These are phyloP conservation scores for Ommatoiulus sabulosus DNA, from an alignment of 2,888 invertebrate species.

Conservation along the genomic window DNA sequence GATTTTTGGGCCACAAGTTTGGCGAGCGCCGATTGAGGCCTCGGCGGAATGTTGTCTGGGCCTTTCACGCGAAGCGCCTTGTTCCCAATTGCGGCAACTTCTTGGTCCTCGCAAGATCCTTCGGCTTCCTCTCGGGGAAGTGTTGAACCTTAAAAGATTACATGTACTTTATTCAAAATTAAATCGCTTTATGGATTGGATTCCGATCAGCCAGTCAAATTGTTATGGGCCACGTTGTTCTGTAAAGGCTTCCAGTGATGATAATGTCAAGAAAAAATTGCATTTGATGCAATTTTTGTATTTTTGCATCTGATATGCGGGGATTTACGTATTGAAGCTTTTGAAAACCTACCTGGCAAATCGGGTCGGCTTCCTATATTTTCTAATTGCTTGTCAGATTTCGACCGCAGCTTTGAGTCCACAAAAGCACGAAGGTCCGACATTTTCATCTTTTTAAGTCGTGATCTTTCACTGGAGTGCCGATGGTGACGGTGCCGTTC, in stretches of 20 bases:
- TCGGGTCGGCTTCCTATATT: conserved; percentile 76
- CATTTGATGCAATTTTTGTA: too few relatives aligned
- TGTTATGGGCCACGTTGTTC: too few relatives aligned
- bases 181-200: too few relatives aligned
- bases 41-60: conserved; percentile 59
- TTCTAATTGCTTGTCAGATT: conserved; percentile 90
- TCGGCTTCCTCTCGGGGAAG: conserved; percentile 51
- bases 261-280: too few relatives aligned
- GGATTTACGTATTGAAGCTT: neutral
- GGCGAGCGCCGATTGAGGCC: conserved; percentile 64
- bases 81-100: conserved; percentile 58
- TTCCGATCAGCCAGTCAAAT: too few relatives aligned
- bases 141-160: neutral
- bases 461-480: conserved; percentile 59
- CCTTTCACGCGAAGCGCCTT: conserved; percentile 58
- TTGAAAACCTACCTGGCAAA: conserved; percentile 34
- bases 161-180: too few relatives aligned
- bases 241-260: too few relatives aligned
- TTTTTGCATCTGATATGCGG: too few relatives aligned
- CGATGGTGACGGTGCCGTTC: conserved; percentile 58
- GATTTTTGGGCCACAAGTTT: conserved; percentile 61
- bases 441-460: conserved; percentile 79
- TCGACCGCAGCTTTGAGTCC: conserved; percentile 89
- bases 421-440: conserved; percentile 91
- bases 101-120: conserved; percentile 58